Evolutionary conservation across 2,113 vertebrate genomes (phyloP), one percentile per base, ranked within the genome.

Genomic region (Caloenas nicobarica): DNA sequence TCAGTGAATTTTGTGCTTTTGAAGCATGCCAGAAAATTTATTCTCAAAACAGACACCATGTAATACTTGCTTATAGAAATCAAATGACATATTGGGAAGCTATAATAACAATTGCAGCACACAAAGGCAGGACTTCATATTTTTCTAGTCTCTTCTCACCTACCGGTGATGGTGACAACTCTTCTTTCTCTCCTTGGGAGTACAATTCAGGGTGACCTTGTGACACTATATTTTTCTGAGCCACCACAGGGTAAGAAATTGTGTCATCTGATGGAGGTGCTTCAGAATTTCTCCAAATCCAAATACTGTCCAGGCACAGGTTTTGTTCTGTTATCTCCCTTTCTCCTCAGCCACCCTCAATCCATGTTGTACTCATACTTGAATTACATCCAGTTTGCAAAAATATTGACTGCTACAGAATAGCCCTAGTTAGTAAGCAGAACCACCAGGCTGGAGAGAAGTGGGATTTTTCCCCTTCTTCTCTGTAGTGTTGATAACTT

Each of bases 401-500:
- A 86, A 74, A 42, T 74, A 89, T 40, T 58, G 72, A 69, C 79
- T 77, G n/a, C 66, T 73, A 15, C 25, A 40, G 71, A 84, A 46
- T 10, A 84, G 51, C 33, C 12, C 86, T 79, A 38, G 65, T 92
- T 95, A 91, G 64, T 92, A 76, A 90, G 73, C 83, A 87, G 61
- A 93, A 64, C 34, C 61, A 46, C 29, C 16, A 78, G 56, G 74
- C 40, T 46, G 16, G 38, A 54, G 51, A 86, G 42, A 89, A 8
- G 38, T 79, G 48, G 69, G 69, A 64, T 84, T 91, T 85, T 54
- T 0, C 26, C 29, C 3, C 1, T 38, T 53, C 56, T 90, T 82
- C 40, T 93, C 80, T 84, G 69, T 68, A 84, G 34, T 31, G 72
- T n/a, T 91, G 86, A 60, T 95, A 95, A 88, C 69, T 73, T 93